These are phyloP conservation scores for Tetramorium simillimum DNA, from an alignment of 1,140 invertebrate species.

Conservation along the genomic window DNA sequence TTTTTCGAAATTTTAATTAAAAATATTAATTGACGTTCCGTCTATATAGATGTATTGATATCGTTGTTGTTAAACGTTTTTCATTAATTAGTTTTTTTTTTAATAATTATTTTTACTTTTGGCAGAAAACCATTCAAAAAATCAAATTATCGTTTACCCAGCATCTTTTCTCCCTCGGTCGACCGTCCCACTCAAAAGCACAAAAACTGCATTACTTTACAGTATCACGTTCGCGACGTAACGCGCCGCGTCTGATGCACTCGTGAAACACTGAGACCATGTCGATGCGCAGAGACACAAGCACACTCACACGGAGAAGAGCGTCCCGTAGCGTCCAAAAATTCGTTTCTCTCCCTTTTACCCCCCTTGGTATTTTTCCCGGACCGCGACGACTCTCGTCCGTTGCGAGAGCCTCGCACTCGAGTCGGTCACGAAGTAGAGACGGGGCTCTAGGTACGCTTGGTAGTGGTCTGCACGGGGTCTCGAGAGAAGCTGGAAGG, in stretches of 20 bases:
- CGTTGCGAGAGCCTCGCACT: constrained; percentile 58
- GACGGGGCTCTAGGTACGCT: constrained; percentile 70
- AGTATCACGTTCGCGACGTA: not conserved
- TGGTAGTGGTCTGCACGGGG: constrained; percentile 71
- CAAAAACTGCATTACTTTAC: not conserved
- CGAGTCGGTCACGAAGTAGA: constrained; percentile 68
- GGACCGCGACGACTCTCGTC: not conserved
- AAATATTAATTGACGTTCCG: not conserved
- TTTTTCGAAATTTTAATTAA: not conserved
- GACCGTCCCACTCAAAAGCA: not conserved
- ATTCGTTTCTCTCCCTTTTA: not conserved
- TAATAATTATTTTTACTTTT: not conserved
- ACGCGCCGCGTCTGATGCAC: constrained; percentile 47
- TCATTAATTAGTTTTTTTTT: not conserved
- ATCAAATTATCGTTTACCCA: constrained; percentile 7
- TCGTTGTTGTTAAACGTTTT: not conserved
- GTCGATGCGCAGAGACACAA: not conserved
- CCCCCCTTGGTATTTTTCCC: constrained; percentile 17
- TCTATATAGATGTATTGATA: not conserved
- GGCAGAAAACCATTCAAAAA: not conserved
- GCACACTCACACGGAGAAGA: constrained; percentile 32
- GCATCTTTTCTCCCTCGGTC: not conserved
- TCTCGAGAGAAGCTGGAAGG: constrained; percentile 69
- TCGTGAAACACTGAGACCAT: not conserved
- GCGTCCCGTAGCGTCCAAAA: not conserved